phyloP scores from a whole-genome alignment of 2,888 invertebrate species.

The Eristalinus aeneus region DNA sequence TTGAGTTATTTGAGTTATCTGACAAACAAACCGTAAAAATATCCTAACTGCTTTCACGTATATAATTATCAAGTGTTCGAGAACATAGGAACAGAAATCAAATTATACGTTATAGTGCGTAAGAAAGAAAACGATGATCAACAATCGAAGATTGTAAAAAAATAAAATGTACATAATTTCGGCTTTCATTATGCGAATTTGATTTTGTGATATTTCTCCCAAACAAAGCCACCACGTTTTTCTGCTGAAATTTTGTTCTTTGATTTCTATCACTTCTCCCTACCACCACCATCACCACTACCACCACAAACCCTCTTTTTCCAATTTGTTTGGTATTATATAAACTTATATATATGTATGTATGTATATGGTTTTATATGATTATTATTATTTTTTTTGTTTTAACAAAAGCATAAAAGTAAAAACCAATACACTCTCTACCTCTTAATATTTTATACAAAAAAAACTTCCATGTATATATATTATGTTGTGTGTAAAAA shows the following conservation, averaged over 20 bases:
- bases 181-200: slow-evolving; percentile 43
- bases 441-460: slow-evolving; percentile 14
- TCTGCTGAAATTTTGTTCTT: slow-evolving; percentile 62
- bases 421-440: slow-evolving; percentile 22
- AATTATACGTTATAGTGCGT: slow-evolving; percentile 41
- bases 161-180: slow-evolving; percentile 57
- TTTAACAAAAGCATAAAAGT: slow-evolving; percentile 22
- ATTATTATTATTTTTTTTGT: slow-evolving; percentile 10
- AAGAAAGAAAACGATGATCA: slow-evolving; percentile 33
- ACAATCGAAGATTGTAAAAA: slow-evolving; percentile 12
- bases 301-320: slow-evolving; percentile 35
- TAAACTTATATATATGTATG: slow-evolving; percentile 21
- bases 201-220: slow-evolving; percentile 53
- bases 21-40: slow-evolving; percentile 48
- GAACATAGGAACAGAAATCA: slow-evolving; percentile 24
- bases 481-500: slow-evolving; percentile 68
- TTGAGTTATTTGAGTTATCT: slow-evolving; percentile 17
- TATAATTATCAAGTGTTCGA: slow-evolving; percentile 31
- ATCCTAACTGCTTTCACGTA: slow-evolving; percentile 70
- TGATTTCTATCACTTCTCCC: neutral
- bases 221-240: slow-evolving; percentile 45
- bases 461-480: slow-evolving; percentile 61
- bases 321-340: slow-evolving; percentile 42
- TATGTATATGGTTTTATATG: neutral
- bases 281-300: slow-evolving; percentile 39